These are phyloP conservation scores for Actinia tenebrosa DNA, from an alignment of 64 coral and sea anemone genomes.

Conservation along the genomic window DNA sequence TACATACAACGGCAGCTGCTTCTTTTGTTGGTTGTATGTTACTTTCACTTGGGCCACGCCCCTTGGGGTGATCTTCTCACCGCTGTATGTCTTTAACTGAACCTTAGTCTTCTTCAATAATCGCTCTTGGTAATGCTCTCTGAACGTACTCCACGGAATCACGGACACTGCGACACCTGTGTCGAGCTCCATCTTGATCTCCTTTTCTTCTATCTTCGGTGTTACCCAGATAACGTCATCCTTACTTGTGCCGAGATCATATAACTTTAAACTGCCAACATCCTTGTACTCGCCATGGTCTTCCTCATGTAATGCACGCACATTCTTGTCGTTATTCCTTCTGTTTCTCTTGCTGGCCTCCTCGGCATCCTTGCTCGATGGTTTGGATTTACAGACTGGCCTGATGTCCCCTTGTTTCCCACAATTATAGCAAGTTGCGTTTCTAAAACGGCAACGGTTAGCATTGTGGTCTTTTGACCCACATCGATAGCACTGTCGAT, in stretches of 20 bases:
- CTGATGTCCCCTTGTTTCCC: not conserved
- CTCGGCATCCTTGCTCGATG: too few relatives aligned
- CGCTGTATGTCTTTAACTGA: conserved; percentile 22
- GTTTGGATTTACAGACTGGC: not conserved
- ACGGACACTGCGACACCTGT: not conserved
- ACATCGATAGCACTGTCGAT: not conserved
- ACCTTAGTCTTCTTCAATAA: not conserved
- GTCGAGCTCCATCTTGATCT: not conserved
- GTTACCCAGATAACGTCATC: too few relatives aligned
- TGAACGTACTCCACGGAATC: not conserved
- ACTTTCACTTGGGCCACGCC: not conserved
- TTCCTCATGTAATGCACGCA: too few relatives aligned
- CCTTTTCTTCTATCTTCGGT: too few relatives aligned
- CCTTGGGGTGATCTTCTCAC: conserved; percentile 12
- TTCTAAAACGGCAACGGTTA: not conserved
- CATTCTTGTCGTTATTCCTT: too few relatives aligned
- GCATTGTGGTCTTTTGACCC: not conserved
- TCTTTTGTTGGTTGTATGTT: not conserved
- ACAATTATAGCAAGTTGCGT: not conserved
- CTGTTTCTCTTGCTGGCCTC: too few relatives aligned
- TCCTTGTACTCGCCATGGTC: too few relatives aligned
- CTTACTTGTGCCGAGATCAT: too few relatives aligned
- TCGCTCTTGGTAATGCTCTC: not conserved
- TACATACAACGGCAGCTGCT: conserved; percentile 1
- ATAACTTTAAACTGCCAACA: too few relatives aligned